Conservation (phyloP, 2,113 vertebrate genomes). For the Catagonus wagneri region DNA sequence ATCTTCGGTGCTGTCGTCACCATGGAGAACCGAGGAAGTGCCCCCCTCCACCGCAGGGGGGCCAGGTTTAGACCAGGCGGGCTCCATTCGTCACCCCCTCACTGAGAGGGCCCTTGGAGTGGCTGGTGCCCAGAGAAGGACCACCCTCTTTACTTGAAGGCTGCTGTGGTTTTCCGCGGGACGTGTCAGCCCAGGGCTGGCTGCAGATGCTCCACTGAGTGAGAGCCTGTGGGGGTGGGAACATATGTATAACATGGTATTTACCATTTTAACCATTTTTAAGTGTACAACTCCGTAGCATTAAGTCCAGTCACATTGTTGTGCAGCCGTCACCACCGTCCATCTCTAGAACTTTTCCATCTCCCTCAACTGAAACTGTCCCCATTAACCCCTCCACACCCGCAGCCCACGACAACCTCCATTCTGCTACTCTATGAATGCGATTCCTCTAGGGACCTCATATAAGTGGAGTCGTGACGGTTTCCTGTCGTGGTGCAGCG, state of each 20-base stretch:
- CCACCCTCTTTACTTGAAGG: background rate
- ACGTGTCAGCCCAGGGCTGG: background rate
- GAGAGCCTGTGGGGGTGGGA: background rate
- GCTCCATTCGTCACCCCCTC: background rate
- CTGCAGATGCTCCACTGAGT: background rate
- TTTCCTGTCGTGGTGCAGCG: too few relatives aligned
- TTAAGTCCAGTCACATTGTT: background rate
- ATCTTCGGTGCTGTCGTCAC: background rate
- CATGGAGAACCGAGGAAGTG: background rate
- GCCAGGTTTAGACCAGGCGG: too few relatives aligned
- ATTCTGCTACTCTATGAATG: background rate
- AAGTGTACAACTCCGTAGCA: background rate
- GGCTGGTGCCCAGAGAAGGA: background rate
- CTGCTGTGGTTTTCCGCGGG: background rate
- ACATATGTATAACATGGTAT: background rate
- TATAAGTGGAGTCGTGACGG: fast-evolving
- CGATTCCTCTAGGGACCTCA: fast-evolving
- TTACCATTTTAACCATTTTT: background rate
- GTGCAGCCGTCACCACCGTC: fast-evolving
- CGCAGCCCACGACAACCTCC: fast-evolving
- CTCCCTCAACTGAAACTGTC: background rate
- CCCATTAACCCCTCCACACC: background rate
- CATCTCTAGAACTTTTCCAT: background rate
- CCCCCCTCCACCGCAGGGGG: fast-evolving
- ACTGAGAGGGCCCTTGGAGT: background rate